A percentile compares a stretch with the other conserved stretches of the same genome.
These are phyloP conservation scores for Thinocorus orbignyianus DNA, from an alignment of 2,113 vertebrate species.

Conservation along the genomic window DNA sequence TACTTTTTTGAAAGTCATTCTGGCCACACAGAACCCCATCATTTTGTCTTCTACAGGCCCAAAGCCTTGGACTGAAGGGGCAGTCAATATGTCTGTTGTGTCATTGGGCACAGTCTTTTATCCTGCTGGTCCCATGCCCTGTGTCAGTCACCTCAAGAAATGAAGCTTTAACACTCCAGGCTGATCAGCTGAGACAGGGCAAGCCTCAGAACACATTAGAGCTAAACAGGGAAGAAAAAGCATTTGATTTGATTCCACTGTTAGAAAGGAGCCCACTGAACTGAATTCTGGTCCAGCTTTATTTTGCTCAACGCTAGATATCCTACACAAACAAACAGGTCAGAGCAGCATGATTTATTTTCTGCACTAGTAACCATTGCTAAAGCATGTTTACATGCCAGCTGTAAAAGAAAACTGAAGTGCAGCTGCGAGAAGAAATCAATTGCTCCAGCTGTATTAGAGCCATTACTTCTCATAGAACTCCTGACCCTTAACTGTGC, in stretches of 20 bases:
- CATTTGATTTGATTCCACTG: not conserved
- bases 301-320: not conserved
- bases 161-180: accelerated
- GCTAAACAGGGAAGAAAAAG: not conserved
- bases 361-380: not conserved
- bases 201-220: not conserved
- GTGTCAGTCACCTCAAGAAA: not conserved
- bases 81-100: accelerated
- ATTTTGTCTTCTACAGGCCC: not conserved
- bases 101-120: not conserved
- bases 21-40: not conserved
- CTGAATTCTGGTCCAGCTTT: not conserved
- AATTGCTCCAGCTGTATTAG: not conserved
- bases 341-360: not conserved
- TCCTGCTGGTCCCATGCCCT: not conserved
- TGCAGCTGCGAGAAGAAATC: not conserved
- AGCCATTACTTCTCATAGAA: not conserved
- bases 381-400: not conserved
- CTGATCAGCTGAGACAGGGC: not conserved
- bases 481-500: not conserved
- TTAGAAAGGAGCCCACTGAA: not conserved
- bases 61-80: not conserved
- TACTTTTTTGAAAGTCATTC: not conserved
- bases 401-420: not conserved
- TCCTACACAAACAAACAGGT: not conserved